Base-by-base conservation (phyloP, 1,140 invertebrate genomes). In the Lasioglossum baleicum region DNA sequence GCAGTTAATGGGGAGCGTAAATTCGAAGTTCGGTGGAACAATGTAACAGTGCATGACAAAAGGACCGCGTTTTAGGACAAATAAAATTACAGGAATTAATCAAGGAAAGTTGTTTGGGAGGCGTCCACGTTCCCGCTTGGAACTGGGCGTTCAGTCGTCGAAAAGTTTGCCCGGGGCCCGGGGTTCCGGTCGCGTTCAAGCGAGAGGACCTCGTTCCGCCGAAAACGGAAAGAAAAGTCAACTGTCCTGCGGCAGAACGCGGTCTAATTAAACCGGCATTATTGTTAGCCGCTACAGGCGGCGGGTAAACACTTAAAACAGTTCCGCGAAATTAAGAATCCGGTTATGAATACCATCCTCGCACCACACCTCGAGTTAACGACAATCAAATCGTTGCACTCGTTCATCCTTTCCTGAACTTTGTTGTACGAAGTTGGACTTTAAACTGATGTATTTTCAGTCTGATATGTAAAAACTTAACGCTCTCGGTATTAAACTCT, bases 61-160 rank as follows among this genome's bases (percentile, higher is more conserved):
- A 61, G 60, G 60, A 11, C 60, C 60, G 26, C 26, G 60, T 61
- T 61, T 61, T 61, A 31, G 60, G 22, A 31, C 60, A 61, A 61
- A 61, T 61, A 61, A 61, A 61, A 61, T 61, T 61, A 61, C 60
- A 61, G 60, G 60, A 61, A 61, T 61, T 61, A 61, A 61, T 61
- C 60, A 61, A 61, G 60, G 60, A 31, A 61, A 61, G 60, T 61
- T 61, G 60, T 61, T 61, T 31, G 26, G 60, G 26, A 26, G 60
- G n/a, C 56, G 20, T 1, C 56, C 26, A 26, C 26, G 26, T 26
- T 26, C 60, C 4, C 60, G 22, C 51, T 61, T 13, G 60, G 10
- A 26, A 15, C 60, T 61, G 60, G 60, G 10, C 22, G 60, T 61
- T 61, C 60, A 15, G 60, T 61, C 60, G 60, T 61, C 60, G 60